Evolutionary conservation across 2,888 invertebrate genomes (phyloP).

Genomic region (Drosophila meridionalis): DNA sequence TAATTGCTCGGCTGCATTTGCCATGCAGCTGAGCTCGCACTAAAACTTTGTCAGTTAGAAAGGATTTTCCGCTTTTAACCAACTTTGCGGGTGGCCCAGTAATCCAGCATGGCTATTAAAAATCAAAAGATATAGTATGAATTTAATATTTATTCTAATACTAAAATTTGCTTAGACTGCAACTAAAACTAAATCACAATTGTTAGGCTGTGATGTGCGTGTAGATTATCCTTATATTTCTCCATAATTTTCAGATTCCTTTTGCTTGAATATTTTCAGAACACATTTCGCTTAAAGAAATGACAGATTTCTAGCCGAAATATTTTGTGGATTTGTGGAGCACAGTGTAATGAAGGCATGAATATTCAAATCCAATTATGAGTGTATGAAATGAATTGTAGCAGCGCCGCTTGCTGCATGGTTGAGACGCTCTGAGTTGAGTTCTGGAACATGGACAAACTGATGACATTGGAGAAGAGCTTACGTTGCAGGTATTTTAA

Average conservation of each 20-base stretch:
- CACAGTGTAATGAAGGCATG: neutral
- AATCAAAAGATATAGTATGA: neutral
- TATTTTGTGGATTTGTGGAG: neutral
- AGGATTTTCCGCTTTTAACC: neutral
- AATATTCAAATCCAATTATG: conserved; percentile 2
- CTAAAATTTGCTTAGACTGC: neutral
- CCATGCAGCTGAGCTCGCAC: conserved; percentile 3
- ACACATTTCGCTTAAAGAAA: neutral
- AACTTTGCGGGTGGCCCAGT: neutral
- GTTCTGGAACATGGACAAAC: neutral
- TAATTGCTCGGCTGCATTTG: conserved; percentile 39
- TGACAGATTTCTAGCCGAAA: neutral
- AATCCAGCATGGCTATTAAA: neutral
- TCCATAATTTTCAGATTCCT: neutral
- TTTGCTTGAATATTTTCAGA: neutral
- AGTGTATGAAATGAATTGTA: neutral
- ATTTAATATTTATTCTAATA: neutral
- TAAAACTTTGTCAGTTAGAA: conserved; percentile 4
- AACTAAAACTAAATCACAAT: neutral
- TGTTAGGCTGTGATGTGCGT: neutral
- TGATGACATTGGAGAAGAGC: neutral
- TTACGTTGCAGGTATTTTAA: neutral
- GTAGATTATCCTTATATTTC: neutral
- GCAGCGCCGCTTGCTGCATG: neutral
- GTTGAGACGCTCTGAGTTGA: neutral